Evolutionary conservation across 2,888 invertebrate species (phyloP), one percentile per base, ranked within the genome.

Genomic region (Morpho deidamia): DNA sequence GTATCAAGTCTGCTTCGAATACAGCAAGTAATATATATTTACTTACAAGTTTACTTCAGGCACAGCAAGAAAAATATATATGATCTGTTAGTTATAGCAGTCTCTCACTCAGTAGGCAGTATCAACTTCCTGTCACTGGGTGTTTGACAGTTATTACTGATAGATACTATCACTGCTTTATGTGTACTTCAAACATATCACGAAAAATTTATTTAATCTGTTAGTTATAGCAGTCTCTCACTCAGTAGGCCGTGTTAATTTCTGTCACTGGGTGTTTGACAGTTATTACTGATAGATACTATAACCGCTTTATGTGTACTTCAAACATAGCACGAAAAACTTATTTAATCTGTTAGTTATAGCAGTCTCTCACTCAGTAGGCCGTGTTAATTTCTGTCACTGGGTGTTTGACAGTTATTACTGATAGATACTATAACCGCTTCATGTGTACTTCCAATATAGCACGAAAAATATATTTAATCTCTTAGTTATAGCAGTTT

Each of bases 231-330:
- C 46, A 8, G 39, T 59, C 56, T 55, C 43, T 57, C 41, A 37
- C 47, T 44, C 56, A 64, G 59, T 58, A 57, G 53, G 44, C 60
- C 57, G 42, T 58, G 50, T 56, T 7, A 7, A 11, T 38, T 14
- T 40, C 55, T 71, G 69, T 72, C 75, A 76, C 76, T 76, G 76
- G 75, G 72, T 67, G 53, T 62, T 57, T 56, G 51, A 59, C 59
- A 55, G 52, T 47, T 45, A 39, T 41, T 37, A 5, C 37, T 9
- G 37, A 37, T 2, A 5, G 37, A 37, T 10, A 37, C 2, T 37
- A 10, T 10, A 2, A 37, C 8, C 37, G 5, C 37, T 37, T 37
- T 2, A 37, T 3, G 10, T 37, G 1, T 37, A 37, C 10, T 37
- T 37, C 37, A 37, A 10, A 5, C 8, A 8, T 5, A 37, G 14